Conservation (phyloP, 2,113 vertebrate species). For the Sylvia atricapilla region DNA sequence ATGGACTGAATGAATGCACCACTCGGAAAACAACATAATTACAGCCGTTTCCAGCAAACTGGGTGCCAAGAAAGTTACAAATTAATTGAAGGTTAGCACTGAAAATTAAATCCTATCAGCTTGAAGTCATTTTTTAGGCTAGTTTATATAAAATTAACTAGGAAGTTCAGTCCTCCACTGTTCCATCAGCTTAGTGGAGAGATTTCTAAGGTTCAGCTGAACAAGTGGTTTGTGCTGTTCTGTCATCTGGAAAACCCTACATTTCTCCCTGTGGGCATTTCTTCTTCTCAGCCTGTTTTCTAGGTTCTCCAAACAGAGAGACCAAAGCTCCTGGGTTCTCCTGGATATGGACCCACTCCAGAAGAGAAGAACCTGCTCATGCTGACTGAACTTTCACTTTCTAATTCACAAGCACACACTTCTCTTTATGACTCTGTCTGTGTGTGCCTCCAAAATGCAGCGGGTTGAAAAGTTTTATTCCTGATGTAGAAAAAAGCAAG, state of each 20-base stretch:
- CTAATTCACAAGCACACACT: neutral
- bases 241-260: neutral
- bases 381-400: neutral
- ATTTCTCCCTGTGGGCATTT: neutral
- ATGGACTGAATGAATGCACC: slow-evolving; percentile 72
- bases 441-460: neutral
- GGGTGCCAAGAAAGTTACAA: slow-evolving; percentile 81
- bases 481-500: neutral
- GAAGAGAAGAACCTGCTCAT: neutral
- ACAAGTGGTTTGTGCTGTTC: slow-evolving; percentile 42
- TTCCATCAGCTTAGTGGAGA: slow-evolving; percentile 48
- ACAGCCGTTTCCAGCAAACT: slow-evolving; percentile 74
- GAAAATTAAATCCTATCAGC: slow-evolving; percentile 79
- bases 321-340: neutral
- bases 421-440: neutral
- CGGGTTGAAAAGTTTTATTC: neutral
- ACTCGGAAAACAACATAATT: slow-evolving; percentile 83
- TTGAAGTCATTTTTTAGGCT: slow-evolving; percentile 74
- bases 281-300: neutral
- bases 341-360: neutral
- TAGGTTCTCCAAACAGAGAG: neutral
- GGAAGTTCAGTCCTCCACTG: slow-evolving; percentile 50
- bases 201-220: slow-evolving; percentile 64
- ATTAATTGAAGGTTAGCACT: slow-evolving; percentile 83
- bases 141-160: slow-evolving; percentile 71